phyloP scores from a whole-genome alignment of 2,113 vertebrate species.

The Nycticryphes semicollaris region DNA sequence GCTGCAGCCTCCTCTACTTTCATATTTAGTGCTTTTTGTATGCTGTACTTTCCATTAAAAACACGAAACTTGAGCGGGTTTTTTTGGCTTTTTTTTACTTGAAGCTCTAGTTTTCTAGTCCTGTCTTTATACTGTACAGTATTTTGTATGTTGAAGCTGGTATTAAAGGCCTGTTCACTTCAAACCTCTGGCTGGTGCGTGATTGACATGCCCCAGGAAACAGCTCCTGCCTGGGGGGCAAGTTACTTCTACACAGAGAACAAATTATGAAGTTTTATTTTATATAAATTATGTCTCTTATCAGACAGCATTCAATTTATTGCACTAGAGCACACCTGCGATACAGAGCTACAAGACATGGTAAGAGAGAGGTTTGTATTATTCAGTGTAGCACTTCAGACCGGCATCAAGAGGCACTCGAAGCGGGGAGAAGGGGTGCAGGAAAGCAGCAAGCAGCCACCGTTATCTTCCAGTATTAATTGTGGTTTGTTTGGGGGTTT shows the following conservation, averaged over 20 bases:
- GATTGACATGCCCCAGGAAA: background rate
- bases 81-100: background rate
- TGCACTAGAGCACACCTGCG: conserved; percentile 81
- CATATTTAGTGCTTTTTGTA: conserved; percentile 7
- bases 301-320: conserved; percentile 80
- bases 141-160: conserved; percentile 64
- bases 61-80: background rate
- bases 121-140: conserved; percentile 67
- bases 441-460: conserved; percentile 62
- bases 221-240: background rate
- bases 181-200: background rate
- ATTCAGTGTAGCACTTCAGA: conserved; percentile 65
- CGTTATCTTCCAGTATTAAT: conserved; percentile 4
- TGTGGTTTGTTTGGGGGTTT: background rate
- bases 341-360: conserved; percentile 72
- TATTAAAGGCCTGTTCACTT: conserved; percentile 69
- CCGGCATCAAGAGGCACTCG: conserved; percentile 78
- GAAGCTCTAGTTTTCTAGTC: conserved; percentile 75
- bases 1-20: background rate
- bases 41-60: background rate
- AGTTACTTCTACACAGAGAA: background rate
- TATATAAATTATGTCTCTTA: conserved; percentile 81
- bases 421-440: background rate
- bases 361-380: conserved; percentile 71
- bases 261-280: conserved; percentile 76